Base-by-base conservation (phyloP, 2,888 invertebrate genomes). In the Sturmia bella region DNA sequence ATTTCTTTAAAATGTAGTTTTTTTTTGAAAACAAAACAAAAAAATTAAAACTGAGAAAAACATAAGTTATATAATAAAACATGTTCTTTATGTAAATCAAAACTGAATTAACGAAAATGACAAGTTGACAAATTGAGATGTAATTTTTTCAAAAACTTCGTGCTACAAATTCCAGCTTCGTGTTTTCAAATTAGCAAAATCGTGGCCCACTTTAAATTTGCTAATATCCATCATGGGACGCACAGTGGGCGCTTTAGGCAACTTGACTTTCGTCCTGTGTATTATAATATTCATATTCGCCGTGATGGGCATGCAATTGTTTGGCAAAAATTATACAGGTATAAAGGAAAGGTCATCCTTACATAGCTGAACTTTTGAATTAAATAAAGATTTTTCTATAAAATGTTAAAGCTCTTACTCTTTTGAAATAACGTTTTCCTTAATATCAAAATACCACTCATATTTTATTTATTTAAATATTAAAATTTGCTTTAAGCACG, bases 201-300 rank as follows among this genome's bases (percentile, higher is more conserved):
- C 98, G 86, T 99, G 99, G 99, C 98, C 98, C 90, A 99, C 98
- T 87, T 93, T 99, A 92, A 99, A 99, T 94, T 94, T 98, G 93
- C 94, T 99, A 91, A 98, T 99, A 92, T 97, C 98, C 89, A 99
- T 99, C 92, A 98, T 99, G 96, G 98, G 98, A 89, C 95, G 98
- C 92, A 98, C 99, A 85, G 96, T 99, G 93, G 98, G 98, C 91
- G 99, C 98, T 91, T 94, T 99, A 92, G 98, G 97, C 93, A 99
- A 99, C 93, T 93, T 99, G 92, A 98, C 98, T 89, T 98, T 99
- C 93, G 98, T 99, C 90, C 94, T 99, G 92, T 97, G 97, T 92
- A 99, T 99, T 93, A 98, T 99, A 92, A 98, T 99, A 93, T 99
- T 99, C 94, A 99, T 99, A 92, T 99, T 99, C 93, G 99, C 99